Percentiles rank a stretch among this genome's conserved stretches.
Conservation (phyloP, 2,888 invertebrate species). For the Dicyrtoma fusca region DNA sequence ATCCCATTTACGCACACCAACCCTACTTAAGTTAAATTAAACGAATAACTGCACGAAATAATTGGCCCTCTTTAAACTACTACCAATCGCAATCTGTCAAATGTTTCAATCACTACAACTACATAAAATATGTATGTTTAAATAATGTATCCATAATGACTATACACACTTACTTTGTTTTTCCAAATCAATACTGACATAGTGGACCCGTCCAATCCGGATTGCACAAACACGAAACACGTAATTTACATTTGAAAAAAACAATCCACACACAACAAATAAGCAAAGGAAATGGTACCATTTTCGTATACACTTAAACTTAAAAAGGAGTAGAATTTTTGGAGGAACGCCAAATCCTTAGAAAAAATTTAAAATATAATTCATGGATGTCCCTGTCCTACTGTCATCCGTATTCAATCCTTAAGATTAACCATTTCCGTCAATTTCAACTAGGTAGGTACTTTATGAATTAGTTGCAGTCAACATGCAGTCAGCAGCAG, state of each 20-base stretch:
- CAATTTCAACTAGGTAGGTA: no score
- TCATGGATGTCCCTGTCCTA: no score
- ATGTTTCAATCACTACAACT: neutral
- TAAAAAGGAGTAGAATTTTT: constrained; percentile 85
- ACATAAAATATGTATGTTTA: neutral
- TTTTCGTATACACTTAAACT: constrained; percentile 77
- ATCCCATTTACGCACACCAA: no score
- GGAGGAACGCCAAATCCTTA: constrained; percentile 66
- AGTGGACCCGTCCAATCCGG: constrained; percentile 92
- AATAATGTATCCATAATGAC: constrained; percentile 59
- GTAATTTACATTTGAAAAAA: constrained; percentile 38
- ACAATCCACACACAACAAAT: constrained; percentile 13
- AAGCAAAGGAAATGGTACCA: constrained; percentile 1
- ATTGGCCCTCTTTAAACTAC: no score
- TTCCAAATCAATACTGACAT: constrained; percentile 92
- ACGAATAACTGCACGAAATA: no score
- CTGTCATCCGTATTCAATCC: no score
- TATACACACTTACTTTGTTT: constrained; percentile 94
- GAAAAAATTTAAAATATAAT: neutral
- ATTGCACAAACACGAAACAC: constrained; percentile 77
- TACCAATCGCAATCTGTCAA: neutral
- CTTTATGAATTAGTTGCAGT: no score
- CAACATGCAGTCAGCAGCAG: no score
- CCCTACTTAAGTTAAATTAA: no score
- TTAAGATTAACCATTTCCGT: no score